phyloP scores from a whole-genome alignment of 2,888 invertebrate genomes.

The Exephanes ischioxanthus region DNA sequence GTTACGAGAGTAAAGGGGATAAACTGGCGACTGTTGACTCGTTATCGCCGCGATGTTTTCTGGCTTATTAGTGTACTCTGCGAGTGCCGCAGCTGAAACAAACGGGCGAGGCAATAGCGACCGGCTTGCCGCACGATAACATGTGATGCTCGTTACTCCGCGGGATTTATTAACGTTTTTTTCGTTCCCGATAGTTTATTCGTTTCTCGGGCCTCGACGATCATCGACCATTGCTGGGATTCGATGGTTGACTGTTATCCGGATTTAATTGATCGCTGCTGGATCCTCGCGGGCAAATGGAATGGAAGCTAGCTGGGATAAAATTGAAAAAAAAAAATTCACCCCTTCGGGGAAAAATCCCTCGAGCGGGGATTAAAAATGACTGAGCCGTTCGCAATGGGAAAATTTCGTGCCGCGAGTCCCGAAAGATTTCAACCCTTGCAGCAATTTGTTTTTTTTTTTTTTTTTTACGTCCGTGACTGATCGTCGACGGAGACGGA shows the following conservation, averaged over 20 bases:
- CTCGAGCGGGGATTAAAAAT: too few relatives aligned
- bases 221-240: neutral
- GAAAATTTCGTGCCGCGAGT: neutral
- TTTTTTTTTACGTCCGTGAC: too few relatives aligned
- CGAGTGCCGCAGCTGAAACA: conserved; percentile 19
- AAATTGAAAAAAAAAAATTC: neutral
- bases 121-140: conserved; percentile 11
- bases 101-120: conserved; percentile 16
- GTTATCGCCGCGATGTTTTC: conserved; percentile 49
- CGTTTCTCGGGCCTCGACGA: neutral
- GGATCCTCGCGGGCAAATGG: neutral
- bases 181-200: neutral
- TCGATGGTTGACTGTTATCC: neutral
- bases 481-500: neutral
- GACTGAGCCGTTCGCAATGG: too few relatives aligned
- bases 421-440: conserved; percentile 11
- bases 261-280: neutral
- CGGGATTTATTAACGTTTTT: neutral
- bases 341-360: neutral
- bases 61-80: conserved; percentile 40
- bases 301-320: neutral
- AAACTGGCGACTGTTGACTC: conserved; percentile 49
- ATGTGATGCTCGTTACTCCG: conserved; percentile 13
- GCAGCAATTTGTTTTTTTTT: neutral
- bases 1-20: conserved; percentile 36